Conservation (phyloP, 2,888 invertebrate genomes). For the Drosophila acutilabella region DNA sequence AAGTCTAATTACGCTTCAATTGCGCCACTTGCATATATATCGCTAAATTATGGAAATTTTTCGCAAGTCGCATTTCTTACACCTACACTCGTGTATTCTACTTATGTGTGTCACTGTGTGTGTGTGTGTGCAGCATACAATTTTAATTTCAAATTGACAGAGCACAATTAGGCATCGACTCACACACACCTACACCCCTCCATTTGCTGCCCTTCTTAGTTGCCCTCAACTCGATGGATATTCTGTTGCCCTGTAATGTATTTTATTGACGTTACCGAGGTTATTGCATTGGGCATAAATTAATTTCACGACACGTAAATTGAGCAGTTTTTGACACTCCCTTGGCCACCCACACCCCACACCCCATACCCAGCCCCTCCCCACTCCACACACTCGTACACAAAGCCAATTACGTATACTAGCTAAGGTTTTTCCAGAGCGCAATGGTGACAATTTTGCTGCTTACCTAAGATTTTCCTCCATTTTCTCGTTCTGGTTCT, state of each 20-base stretch:
- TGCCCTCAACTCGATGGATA: background rate
- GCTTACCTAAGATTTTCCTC: slow-evolving; percentile 74
- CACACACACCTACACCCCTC: background rate
- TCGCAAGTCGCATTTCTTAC: slow-evolving; percentile 74
- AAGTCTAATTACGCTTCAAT: slow-evolving; percentile 85
- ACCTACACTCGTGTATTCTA: slow-evolving; percentile 11
- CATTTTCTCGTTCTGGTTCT: slow-evolving; percentile 26
- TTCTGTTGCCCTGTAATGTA: slow-evolving; percentile 76
- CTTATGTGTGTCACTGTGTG: slow-evolving; percentile 13
- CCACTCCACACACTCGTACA: slow-evolving; percentile 13
- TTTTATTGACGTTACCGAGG: slow-evolving; percentile 85
- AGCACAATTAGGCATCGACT: slow-evolving; percentile 69
- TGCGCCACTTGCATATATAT: slow-evolving; percentile 85
- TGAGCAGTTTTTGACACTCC: slow-evolving; percentile 80
- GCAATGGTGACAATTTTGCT: slow-evolving; percentile 73
- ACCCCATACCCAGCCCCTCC: slow-evolving; percentile 3
- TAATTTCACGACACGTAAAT: slow-evolving; percentile 85
- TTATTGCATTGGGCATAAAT: slow-evolving; percentile 85
- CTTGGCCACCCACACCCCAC: background rate
- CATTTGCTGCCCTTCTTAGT: background rate
- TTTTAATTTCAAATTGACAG: slow-evolving; percentile 82
- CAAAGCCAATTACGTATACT: slow-evolving; percentile 71
- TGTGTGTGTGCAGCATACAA: slow-evolving; percentile 51
- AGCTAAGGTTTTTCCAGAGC: slow-evolving; percentile 62
- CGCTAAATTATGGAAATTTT: slow-evolving; percentile 85